Evolutionary conservation across 2,888 invertebrate genomes (phyloP), one percentile per base, ranked within the genome.

Genomic region (Chrysodeixis includens): DNA sequence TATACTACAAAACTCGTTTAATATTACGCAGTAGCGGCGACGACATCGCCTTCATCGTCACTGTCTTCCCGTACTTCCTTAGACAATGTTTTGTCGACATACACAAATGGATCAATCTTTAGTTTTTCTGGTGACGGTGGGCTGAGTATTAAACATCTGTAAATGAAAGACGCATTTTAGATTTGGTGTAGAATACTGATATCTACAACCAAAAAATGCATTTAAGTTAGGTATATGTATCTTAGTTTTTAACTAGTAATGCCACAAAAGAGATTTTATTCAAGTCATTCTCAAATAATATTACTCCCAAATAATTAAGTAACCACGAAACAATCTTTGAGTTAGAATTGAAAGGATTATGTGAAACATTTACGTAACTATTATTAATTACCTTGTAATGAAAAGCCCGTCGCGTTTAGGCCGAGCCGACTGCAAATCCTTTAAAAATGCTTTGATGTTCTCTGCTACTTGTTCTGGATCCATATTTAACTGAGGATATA

Each of bases 401-500:
- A 98, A 98, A 16, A 93, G 91, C 0, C 97, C 97, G 30, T 95
- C 94, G 69, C 97, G 94, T 83, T 96, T 97, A 0, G 98, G 98
- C 69, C 96, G 96, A 58, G 93, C 92, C 0, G 88, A 84, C 82
- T 97, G 95, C 30, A 98, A 86, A 86, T 97, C 97, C 73, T 96
- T 93, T 7, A 98, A 79, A 16, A 98, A 81, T 0, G 95, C 92
- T 55, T 88, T 92, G 72, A 98, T 96, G 87, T 98, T 98, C 69
- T 96, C 97, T 81, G 97, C 97, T 49, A 98, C 91, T 57, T 96
- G 95, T 67, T 96, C 93, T 0, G 90, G 83, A 9, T 97, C 96
- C 98, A 98, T 98, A 77, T 97, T 93, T 49, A 98, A 87, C 97
- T 98, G 88, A 67, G 95, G 66, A 22, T 18, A 52, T 44, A 18